These are phyloP conservation scores for Rhagologus leucostigma DNA, from an alignment of 2,113 vertebrate species.

Conservation along the genomic window DNA sequence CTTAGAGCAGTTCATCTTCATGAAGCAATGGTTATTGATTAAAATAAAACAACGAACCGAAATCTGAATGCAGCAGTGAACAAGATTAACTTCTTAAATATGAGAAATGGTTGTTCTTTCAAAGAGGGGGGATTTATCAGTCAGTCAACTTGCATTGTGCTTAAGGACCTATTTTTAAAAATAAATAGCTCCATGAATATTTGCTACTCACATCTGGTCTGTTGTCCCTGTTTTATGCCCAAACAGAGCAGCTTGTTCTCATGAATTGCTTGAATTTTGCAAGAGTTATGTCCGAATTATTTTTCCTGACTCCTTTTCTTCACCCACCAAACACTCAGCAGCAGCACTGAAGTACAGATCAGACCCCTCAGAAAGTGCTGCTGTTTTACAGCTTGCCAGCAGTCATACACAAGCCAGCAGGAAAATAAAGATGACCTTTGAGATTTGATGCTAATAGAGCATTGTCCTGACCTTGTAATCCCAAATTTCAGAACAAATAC, in stretches of 20 bases:
- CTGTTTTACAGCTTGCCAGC: background rate
- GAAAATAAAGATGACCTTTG: background rate
- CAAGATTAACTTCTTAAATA: background rate
- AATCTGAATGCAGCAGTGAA: background rate
- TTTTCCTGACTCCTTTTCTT: background rate
- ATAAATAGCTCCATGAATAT: background rate
- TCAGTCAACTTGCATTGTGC: background rate
- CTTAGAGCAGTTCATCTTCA: background rate
- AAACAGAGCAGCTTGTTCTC: background rate
- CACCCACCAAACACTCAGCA: background rate
- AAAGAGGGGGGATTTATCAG: background rate
- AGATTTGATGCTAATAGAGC: background rate
- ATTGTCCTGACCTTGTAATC: conserved; percentile 9
- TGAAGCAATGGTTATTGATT: background rate
- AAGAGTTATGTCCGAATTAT: background rate
- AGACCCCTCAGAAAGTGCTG: background rate
- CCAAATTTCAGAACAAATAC: conserved; percentile 10
- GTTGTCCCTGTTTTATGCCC: background rate
- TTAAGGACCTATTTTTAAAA: background rate
- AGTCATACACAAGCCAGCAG: background rate
- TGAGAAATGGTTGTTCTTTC: background rate
- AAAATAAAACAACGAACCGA: background rate
- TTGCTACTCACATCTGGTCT: background rate
- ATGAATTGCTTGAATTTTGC: background rate
- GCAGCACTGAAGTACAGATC: background rate